Evolutionary conservation across 1,140 invertebrate genomes (phyloP).

Genomic region (Belonocnema kinseyi): DNA sequence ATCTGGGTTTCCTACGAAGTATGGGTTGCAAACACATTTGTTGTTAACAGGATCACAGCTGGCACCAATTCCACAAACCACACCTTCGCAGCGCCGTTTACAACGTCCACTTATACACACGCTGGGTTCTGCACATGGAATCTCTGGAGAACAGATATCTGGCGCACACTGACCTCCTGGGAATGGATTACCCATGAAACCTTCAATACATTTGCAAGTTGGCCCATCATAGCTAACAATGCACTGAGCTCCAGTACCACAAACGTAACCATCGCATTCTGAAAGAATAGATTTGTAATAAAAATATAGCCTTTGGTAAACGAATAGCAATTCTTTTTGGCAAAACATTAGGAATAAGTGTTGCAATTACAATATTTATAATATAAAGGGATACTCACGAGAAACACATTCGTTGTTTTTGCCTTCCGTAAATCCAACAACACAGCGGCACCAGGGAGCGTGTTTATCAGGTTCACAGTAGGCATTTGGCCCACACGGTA

Average conservation of each 20-base stretch:
- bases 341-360: too few relatives aligned
- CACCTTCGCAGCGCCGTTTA: slow-evolving; percentile 88
- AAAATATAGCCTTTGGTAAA: background rate
- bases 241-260: slow-evolving; percentile 89
- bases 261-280: slow-evolving; percentile 88
- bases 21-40: slow-evolving; percentile 90
- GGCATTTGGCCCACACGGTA: slow-evolving; percentile 89
- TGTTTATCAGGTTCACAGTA: slow-evolving; percentile 92
- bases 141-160: slow-evolving; percentile 85
- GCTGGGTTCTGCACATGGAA: slow-evolving; percentile 86
- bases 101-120: slow-evolving; percentile 90
- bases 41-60: slow-evolving; percentile 87
- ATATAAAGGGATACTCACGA: slow-evolving; percentile 74
- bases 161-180: slow-evolving; percentile 88
- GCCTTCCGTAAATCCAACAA: slow-evolving; percentile 86
- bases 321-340: background rate
- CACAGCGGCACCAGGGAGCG: slow-evolving; percentile 90
- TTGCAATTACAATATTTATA: background rate
- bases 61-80: slow-evolving; percentile 89
- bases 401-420: slow-evolving; percentile 87
- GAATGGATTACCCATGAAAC: slow-evolving; percentile 92
- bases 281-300: slow-evolving; percentile 40
- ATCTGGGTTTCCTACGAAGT: slow-evolving; percentile 92
- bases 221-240: slow-evolving; percentile 90
- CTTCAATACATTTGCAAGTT: slow-evolving; percentile 90